Percentiles rank a stretch among this genome's conserved stretches.
These are phyloP conservation scores for Buphagus erythrorhynchus DNA, from an alignment of 2,797 vertebrate species.

Conservation along the genomic window DNA sequence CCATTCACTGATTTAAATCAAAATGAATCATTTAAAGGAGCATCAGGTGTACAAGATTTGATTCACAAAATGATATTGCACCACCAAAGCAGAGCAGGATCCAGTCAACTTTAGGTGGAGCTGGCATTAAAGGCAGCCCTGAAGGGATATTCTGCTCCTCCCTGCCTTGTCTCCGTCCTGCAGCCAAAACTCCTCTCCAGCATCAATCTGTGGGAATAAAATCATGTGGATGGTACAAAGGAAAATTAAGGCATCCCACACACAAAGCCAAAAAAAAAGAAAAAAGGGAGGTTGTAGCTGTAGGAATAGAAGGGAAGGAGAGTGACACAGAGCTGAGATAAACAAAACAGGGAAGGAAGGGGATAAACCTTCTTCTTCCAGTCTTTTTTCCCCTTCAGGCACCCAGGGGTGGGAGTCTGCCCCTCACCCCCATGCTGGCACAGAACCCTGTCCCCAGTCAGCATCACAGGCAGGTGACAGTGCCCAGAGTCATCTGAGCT, in stretches of 20 bases:
- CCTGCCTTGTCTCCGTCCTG: not conserved
- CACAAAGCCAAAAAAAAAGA: not conserved
- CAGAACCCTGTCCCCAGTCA: not conserved
- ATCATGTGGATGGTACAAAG: not conserved
- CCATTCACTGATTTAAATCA: not conserved
- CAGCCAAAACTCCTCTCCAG: not conserved
- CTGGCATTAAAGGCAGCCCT: not conserved
- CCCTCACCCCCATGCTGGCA: fast-evolving
- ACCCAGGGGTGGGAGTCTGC: not conserved
- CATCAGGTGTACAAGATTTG: not conserved
- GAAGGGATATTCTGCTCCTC: not conserved
- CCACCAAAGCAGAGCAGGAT: not conserved
- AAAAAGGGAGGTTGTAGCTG: not conserved
- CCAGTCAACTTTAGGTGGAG: not conserved
- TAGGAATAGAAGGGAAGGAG: not conserved
- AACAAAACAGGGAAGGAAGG: not conserved
- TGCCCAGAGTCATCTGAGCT: not conserved
- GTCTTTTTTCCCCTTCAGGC: not conserved
- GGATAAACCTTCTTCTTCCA: not conserved
- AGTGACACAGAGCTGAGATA: not conserved
- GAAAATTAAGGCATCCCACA: not conserved
- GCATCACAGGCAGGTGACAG: not conserved
- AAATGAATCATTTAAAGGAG: not conserved
- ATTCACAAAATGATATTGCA: not conserved
- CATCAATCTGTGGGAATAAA: not conserved